These are phyloP conservation scores for Elegia similella DNA, from an alignment of 2,888 invertebrate genomes.

Conservation along the genomic window DNA sequence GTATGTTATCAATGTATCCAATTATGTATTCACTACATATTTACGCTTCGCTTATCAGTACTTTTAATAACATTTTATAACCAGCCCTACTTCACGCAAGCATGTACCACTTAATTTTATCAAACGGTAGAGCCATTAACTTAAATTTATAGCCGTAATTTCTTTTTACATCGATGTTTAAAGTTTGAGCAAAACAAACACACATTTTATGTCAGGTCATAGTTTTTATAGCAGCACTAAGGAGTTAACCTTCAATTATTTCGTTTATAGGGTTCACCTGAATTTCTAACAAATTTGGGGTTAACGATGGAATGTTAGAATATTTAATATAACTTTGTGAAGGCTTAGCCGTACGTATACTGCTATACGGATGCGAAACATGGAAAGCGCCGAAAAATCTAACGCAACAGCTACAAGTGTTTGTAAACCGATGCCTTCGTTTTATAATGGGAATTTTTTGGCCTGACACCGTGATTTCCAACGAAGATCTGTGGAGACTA, in stretches of 20 bases:
- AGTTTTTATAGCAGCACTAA: conserved; percentile 1
- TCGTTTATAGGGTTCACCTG: background rate
- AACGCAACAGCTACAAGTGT: too few species aligned
- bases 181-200: background rate
- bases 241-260: background rate
- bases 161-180: conserved; percentile 3
- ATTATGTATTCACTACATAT: too few species aligned
- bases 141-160: conserved; percentile 12
- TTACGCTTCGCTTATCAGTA: background rate
- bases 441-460: too few species aligned
- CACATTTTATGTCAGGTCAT: conserved; percentile 1
- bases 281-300: background rate
- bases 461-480: too few species aligned
- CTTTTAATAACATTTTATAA: background rate
- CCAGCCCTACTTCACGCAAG: conserved; percentile 9
- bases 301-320: background rate
- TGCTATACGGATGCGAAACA: too few species aligned
- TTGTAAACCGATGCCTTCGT: too few species aligned
- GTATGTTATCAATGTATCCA: too few species aligned
- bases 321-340: background rate
- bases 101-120: conserved; percentile 15
- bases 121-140: background rate
- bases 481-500: too few species aligned
- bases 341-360: too few species aligned
- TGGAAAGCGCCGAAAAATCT: too few species aligned